Conservation (phyloP, 2,797 vertebrate species). For the Mus spretus region DNA sequence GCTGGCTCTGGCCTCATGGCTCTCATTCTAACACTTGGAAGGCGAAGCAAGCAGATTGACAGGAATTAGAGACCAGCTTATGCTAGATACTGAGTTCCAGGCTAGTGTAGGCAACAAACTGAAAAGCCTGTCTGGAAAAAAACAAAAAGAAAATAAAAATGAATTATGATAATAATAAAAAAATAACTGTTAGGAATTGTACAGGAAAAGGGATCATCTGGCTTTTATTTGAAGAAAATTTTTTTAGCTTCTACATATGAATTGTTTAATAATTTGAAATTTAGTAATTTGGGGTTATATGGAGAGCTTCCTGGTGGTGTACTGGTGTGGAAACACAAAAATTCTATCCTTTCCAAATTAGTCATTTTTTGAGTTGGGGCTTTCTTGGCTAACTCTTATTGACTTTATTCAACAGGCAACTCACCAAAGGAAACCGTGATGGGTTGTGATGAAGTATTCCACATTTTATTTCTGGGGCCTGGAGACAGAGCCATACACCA, state of each 20-base stretch:
- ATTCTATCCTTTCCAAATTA: neutral
- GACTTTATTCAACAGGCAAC: constrained; percentile 61
- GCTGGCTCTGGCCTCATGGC: neutral
- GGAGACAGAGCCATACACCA: constrained; percentile 79
- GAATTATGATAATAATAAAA: neutral
- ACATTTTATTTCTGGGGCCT: constrained; percentile 63
- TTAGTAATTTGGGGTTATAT: neutral
- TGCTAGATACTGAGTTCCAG: neutral
- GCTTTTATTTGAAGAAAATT: constrained; percentile 41
- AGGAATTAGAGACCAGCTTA: neutral
- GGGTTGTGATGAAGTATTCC: constrained; percentile 84
- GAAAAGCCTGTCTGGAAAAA: neutral
- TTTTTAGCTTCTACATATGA: neutral
- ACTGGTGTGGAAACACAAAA: neutral
- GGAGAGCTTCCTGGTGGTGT: constrained; percentile 41
- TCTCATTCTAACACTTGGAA: neutral
- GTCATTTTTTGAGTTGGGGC: neutral
- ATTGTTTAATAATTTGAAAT: neutral
- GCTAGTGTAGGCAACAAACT: neutral
- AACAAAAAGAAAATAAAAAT: neutral
- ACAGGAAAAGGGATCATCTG: neutral
- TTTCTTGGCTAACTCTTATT: neutral
- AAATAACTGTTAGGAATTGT: neutral
- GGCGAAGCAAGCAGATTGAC: neutral
- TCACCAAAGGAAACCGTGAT: constrained; percentile 81